phyloP scores from a whole-genome alignment of 2,797 vertebrate genomes.

The Micrastur ruficollis region DNA sequence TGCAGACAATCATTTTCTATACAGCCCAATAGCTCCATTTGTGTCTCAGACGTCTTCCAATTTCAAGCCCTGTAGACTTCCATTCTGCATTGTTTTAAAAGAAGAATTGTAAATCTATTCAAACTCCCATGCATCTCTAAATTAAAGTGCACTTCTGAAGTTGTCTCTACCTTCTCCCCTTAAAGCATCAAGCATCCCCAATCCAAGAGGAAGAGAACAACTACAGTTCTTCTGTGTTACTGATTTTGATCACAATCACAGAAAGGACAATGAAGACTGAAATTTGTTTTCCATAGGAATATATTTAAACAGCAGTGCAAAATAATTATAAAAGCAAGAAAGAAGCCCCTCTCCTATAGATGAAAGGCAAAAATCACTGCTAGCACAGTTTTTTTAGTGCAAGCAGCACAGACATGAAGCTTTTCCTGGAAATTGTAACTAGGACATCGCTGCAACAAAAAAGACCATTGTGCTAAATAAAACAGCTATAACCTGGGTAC shows the following conservation, averaged over 20 bases:
- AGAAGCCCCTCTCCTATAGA: background rate
- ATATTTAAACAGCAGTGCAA: background rate
- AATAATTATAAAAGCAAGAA: background rate
- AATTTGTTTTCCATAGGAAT: background rate
- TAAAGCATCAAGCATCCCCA: background rate
- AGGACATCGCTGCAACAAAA: background rate
- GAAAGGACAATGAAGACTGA: background rate
- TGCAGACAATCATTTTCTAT: slow-evolving; percentile 33
- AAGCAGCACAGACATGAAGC: background rate
- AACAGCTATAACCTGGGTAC: background rate
- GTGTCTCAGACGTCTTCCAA: slow-evolving; percentile 5
- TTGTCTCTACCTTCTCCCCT: background rate
- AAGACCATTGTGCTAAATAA: background rate
- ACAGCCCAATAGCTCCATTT: slow-evolving; percentile 30
- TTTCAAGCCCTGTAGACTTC: slow-evolving; percentile 35
- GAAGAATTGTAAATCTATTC: background rate
- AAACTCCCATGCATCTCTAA: background rate
- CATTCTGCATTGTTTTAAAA: slow-evolving; percentile 2
- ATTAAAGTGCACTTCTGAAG: background rate
- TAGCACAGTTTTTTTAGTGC: background rate
- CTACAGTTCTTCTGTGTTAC: background rate
- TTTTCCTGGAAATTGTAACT: background rate
- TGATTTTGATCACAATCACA: background rate
- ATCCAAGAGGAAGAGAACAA: background rate
- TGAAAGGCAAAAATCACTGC: background rate